Conservation (phyloP, 2,113 vertebrate genomes). For the Cyprinodon brontotheroides region DNA sequence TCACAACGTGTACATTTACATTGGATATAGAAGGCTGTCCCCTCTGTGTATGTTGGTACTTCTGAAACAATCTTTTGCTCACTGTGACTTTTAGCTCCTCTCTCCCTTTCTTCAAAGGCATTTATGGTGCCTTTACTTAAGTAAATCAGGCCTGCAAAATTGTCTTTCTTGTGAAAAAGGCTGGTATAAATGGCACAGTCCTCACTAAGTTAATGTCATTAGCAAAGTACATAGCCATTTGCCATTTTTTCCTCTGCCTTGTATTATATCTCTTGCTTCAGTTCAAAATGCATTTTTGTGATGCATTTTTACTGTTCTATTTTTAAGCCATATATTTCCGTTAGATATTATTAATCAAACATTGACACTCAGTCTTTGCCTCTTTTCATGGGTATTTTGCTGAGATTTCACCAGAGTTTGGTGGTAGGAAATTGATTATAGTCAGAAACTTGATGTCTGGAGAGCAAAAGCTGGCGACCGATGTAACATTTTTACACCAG, state of each 20-base stretch:
- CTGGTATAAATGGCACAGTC: slow-evolving; percentile 29
- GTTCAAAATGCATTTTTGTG: slow-evolving; percentile 29
- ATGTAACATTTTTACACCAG: too few relatives aligned
- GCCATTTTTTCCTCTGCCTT: slow-evolving; percentile 33
- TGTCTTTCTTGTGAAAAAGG: slow-evolving; percentile 16
- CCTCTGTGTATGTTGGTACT: neutral
- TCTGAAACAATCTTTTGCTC: slow-evolving; percentile 12
- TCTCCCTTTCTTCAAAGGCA: slow-evolving; percentile 16
- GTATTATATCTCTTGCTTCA: slow-evolving; percentile 26
- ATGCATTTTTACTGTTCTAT: slow-evolving; percentile 11
- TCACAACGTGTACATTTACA: too few relatives aligned
- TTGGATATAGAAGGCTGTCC: slow-evolving; percentile 6
- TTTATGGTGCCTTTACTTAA: slow-evolving; percentile 14
- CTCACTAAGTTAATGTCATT: slow-evolving; percentile 22
- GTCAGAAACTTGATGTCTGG: too few relatives aligned
- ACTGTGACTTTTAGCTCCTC: slow-evolving; percentile 6
- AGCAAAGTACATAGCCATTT: slow-evolving; percentile 16
- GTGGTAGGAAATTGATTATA: neutral
- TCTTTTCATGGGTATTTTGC: neutral
- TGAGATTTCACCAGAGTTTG: neutral
- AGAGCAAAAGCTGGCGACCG: too few relatives aligned
- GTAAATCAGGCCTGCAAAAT: slow-evolving; percentile 34
- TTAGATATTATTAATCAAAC: slow-evolving; percentile 14
- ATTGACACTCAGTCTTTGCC: slow-evolving; percentile 2
- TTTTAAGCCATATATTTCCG: slow-evolving; percentile 18